Conservation (phyloP, 1,140 invertebrate species). For the Augochlora pura region DNA sequence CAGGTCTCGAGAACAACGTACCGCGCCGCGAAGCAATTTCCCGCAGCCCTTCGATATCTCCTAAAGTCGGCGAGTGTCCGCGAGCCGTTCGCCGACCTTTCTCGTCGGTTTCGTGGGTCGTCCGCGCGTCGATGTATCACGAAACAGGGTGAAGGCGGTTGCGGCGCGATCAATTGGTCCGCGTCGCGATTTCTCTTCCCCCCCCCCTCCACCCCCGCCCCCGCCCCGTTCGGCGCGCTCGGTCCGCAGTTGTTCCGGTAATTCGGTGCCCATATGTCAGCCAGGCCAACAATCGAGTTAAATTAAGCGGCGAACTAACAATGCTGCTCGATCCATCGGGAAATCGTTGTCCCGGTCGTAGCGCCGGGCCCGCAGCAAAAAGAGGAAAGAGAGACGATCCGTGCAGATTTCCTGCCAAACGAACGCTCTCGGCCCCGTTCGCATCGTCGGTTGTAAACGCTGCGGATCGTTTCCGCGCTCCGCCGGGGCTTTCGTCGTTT, state of each 20-base stretch:
- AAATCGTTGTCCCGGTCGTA: not conserved
- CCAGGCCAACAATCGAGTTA: conserved; percentile 43
- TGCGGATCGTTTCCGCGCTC: not conserved
- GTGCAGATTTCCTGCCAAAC: not conserved
- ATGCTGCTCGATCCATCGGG: not conserved
- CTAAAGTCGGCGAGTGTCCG: too few relatives aligned
- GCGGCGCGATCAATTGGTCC: not conserved
- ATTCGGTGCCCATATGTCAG: conserved; percentile 25
- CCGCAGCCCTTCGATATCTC: not conserved
- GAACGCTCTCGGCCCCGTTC: not conserved
- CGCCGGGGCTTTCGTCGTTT: not conserved
- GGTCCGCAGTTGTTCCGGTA: conserved; percentile 1
- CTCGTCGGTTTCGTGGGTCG: not conserved
- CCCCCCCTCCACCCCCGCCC: too few relatives aligned
- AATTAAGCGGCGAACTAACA: conserved; percentile 37
- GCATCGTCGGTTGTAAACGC: not conserved
- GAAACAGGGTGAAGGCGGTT: not conserved
- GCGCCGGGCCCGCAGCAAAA: not conserved
- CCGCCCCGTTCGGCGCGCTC: too few relatives aligned
- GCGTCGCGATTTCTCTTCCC: not conserved
- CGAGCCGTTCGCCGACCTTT: not conserved
- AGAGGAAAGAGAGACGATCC: not conserved
- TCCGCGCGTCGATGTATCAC: not conserved
- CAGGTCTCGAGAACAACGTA: too few relatives aligned
- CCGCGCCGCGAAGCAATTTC: conserved; percentile 10